These are phyloP conservation scores for Alethe diademata DNA, from an alignment of 2,113 vertebrate genomes.

Conservation along the genomic window DNA sequence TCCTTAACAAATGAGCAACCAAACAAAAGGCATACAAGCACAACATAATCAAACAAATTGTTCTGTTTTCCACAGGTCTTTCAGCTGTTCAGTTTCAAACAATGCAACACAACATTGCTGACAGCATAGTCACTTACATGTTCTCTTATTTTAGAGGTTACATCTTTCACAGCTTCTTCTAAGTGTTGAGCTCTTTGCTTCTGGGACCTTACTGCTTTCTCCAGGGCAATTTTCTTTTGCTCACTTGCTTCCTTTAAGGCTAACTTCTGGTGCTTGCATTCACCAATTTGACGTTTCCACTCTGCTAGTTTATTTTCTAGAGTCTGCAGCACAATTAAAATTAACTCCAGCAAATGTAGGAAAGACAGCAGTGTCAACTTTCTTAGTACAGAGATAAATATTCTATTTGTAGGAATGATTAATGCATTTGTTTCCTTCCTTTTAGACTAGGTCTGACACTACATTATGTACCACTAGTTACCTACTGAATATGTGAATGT, in stretches of 20 bases:
- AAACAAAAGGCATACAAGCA: neutral
- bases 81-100: neutral
- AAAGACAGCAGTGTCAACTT: neutral
- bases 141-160: conserved; percentile 76
- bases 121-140: conserved; percentile 66
- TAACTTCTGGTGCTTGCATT: conserved; percentile 65
- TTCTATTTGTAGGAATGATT: neutral
- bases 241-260: conserved; percentile 68
- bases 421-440: neutral
- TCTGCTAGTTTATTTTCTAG: conserved; percentile 75
- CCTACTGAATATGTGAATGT: neutral
- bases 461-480: neutral
- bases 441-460: neutral
- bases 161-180: conserved; percentile 75
- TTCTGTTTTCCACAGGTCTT: neutral
- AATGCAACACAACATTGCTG: neutral
- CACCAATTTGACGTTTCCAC: conserved; percentile 74
- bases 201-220: conserved; percentile 79
- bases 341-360: neutral
- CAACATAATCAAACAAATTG: neutral
- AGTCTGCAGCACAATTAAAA: conserved; percentile 68
- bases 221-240: conserved; percentile 75
- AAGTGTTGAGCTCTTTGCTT: conserved; percentile 76
- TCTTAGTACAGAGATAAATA: neutral
- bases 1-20: neutral